Evolutionary conservation across 2,113 vertebrate species (phyloP), one percentile per base, ranked within the genome.

Genomic region (Oenanthe melanoleuca): DNA sequence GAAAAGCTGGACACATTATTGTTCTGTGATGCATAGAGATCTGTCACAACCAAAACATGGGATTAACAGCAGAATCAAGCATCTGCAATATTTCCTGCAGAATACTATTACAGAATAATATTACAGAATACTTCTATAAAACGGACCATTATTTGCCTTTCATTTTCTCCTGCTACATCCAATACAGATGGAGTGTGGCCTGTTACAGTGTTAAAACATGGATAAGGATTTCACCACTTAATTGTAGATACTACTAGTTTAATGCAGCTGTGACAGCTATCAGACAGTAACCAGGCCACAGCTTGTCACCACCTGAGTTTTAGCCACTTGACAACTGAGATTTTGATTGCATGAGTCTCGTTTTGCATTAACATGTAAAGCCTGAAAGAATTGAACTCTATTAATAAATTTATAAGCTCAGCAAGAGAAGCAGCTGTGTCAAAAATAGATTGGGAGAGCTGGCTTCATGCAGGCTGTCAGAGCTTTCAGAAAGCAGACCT

Each of bases 121-220:
- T 8, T 57, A 37, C 2, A 29, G 69, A 89, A 38, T 38, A 52
- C 3, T 23, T n/a, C 21, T 60, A 4, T 25, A 56, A 29, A 25
- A 64, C 3, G 26, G 12, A 47, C 9, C 7, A 8, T 47, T 33
- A 21, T 18, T 21, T 74, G 26, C 21, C 9, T 64, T 59, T n/a
- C 9, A 40, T 88, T 75, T 55, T 69, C 8, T 67, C 16, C 21
- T 73, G 8, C 40, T 60, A 12, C 24, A 37, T 8, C 5, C 5
- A 23, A 19, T 42, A 29, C 6, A 77, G 23, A 64, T 2, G 0
- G 6, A 10, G 1, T 49, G 33, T 49, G n/a, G 10, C 6, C 17
- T 70, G 31, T 11, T 45, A 34, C 38, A 88, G 14, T 14, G 9
- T 17, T 66, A n/a, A 56, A 33, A 40, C 4, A 19, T 12, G 20